These are phyloP conservation scores for Regulus satrapa DNA, from an alignment of 2,113 vertebrate species.

Conservation along the genomic window DNA sequence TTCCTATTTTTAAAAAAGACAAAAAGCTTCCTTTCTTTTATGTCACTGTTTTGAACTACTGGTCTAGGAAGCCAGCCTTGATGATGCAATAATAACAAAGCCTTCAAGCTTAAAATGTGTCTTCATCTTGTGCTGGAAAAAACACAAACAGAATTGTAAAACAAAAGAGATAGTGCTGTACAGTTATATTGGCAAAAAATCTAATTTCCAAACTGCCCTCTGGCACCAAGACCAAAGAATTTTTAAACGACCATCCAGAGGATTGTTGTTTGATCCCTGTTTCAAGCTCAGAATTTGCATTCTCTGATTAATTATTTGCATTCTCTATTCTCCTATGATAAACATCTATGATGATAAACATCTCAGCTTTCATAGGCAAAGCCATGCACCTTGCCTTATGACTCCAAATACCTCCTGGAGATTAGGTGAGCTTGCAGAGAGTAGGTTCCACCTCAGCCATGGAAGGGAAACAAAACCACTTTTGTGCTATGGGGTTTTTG, in stretches of 20 bases:
- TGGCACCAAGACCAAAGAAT: neutral
- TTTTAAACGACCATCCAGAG: neutral
- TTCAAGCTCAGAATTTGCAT: neutral
- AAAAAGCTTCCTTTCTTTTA: neutral
- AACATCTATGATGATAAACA: neutral
- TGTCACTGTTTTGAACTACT: neutral
- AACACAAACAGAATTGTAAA: conserved; percentile 22
- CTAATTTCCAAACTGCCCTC: neutral
- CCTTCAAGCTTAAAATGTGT: neutral
- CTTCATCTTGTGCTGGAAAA: neutral
- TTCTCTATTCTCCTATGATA: neutral
- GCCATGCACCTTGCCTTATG: neutral
- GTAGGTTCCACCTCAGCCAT: neutral
- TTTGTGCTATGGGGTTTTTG: neutral
- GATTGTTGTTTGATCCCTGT: neutral
- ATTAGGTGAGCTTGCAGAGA: neutral
- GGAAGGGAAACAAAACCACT: neutral
- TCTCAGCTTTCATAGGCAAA: neutral
- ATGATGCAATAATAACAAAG: conserved; percentile 12
- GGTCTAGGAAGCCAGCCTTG: neutral
- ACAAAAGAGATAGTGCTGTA: neutral
- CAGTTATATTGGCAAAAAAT: neutral
- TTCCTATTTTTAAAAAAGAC: neutral
- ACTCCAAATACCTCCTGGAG: neutral
- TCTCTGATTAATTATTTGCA: too few relatives aligned